Percentiles rank a stretch among this genome's conserved stretches.
Conservation (phyloP, 37 sponge, comb jelly and placozoan species). For the Haliclona indistincta region DNA sequence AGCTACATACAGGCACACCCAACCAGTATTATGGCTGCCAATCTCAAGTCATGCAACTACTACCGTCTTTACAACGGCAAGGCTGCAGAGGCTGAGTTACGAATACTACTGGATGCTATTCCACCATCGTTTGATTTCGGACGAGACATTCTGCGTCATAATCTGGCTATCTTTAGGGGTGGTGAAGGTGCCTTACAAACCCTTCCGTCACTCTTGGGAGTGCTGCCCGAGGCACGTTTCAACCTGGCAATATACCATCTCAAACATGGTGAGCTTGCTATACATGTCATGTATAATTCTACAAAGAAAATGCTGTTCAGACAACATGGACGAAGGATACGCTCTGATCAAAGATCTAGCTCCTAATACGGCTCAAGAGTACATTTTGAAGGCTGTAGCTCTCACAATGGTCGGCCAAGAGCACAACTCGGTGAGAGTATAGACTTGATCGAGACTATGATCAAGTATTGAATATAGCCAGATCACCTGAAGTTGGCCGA, state of each 20-base stretch:
- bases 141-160: constrained; percentile 92
- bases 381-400: constrained; percentile 95
- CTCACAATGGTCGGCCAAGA: constrained; percentile 95
- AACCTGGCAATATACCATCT: constrained; percentile 93
- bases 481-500: constrained; percentile 92
- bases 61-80: constrained; percentile 99
- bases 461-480: constrained; percentile 37
- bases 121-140: constrained; percentile 91
- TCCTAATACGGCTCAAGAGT: constrained; percentile 94
- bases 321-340: constrained; percentile 89
- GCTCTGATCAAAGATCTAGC: constrained; percentile 90
- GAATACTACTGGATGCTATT: constrained; percentile 76
- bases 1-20: constrained; percentile 90
- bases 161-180: constrained; percentile 93
- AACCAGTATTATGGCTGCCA: constrained; percentile 91
- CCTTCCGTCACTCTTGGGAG: constrained; percentile 89
- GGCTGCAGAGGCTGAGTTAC: constrained; percentile 98
- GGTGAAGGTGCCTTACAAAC: constrained; percentile 98
- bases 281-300: background rate
- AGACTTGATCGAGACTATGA: background rate
- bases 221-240: constrained; percentile 94
- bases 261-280: constrained; percentile 56
- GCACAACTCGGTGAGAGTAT: constrained; percentile 66
- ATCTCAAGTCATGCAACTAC: constrained; percentile 98
- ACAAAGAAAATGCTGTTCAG: constrained; percentile 29